Conservation (phyloP, 2,113 vertebrate species). For the Nycticryphes semicollaris region DNA sequence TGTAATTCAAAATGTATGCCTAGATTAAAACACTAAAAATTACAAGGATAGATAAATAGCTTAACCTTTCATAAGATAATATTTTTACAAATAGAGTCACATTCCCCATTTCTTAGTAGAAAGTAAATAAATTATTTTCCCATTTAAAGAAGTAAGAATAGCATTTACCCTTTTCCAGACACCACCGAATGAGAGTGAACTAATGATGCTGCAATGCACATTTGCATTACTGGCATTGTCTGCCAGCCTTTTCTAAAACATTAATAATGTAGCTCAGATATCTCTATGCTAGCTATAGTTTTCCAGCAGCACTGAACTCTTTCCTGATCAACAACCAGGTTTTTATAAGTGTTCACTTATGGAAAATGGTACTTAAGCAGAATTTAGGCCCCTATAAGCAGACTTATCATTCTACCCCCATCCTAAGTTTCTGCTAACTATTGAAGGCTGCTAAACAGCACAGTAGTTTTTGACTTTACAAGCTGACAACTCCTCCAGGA, state of each 20-base stretch:
- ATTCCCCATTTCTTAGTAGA: neutral
- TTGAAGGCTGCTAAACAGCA: neutral
- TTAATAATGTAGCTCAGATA: neutral
- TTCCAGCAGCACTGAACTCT: neutral
- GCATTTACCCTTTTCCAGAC: neutral
- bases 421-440: neutral
- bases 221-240: neutral
- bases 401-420: neutral
- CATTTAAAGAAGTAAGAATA: neutral
- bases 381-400: neutral
- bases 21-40: neutral
- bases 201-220: neutral
- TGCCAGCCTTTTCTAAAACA: neutral
- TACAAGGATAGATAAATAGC: neutral
- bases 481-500: neutral
- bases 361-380: neutral
- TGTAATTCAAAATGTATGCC: neutral
- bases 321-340: neutral
- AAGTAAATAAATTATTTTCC: neutral
- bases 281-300: neutral
- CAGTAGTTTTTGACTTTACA: neutral
- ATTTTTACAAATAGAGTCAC: neutral
- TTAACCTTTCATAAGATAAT: neutral
- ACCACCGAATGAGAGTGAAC: neutral
- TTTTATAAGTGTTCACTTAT: neutral